Evolutionary conservation across 2,888 invertebrate species (phyloP).

Genomic region (Parapristionchus giblindavisi): DNA sequence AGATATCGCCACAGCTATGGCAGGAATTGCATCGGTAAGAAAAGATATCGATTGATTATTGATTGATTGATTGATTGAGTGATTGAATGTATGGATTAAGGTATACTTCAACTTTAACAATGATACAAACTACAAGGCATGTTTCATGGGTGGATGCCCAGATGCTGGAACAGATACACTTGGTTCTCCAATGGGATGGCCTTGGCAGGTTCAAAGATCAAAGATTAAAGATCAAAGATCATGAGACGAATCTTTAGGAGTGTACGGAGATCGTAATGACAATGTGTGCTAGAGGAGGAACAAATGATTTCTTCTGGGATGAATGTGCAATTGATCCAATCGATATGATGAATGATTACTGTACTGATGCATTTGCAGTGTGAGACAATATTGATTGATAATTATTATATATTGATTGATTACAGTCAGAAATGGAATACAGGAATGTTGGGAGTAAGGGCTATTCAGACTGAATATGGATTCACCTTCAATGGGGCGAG

Average conservation of each 20-base stretch:
- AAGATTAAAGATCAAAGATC: neutral
- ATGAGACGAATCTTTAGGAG: slow-evolving; percentile 74
- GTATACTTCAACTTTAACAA: slow-evolving; percentile 53
- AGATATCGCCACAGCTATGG: slow-evolving; percentile 13
- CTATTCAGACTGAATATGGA: slow-evolving; percentile 53
- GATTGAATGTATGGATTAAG: slow-evolving; percentile 35
- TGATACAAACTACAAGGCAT: slow-evolving; percentile 43
- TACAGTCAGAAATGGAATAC: slow-evolving; percentile 46
- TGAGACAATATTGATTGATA: neutral
- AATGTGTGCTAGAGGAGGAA: slow-evolving; percentile 80
- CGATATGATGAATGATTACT: neutral
- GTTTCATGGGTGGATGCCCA: slow-evolving; percentile 50
- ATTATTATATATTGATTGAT: neutral
- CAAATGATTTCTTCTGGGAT: slow-evolving; percentile 84
- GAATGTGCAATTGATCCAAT: slow-evolving; percentile 41
- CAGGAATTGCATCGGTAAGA: neutral
- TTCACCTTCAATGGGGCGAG: slow-evolving; percentile 50
- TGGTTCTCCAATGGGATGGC: slow-evolving; percentile 53
- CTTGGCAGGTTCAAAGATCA: slow-evolving; percentile 59
- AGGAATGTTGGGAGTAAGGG: slow-evolving; percentile 48
- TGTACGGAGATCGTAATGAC: slow-evolving; percentile 98
- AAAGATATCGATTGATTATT: too few species aligned
- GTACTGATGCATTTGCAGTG: neutral
- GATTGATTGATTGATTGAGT: neutral
- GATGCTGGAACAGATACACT: slow-evolving; percentile 52